Evolutionary conservation across 2,797 vertebrate genomes (phyloP).

Genomic region (Pterois miles): DNA sequence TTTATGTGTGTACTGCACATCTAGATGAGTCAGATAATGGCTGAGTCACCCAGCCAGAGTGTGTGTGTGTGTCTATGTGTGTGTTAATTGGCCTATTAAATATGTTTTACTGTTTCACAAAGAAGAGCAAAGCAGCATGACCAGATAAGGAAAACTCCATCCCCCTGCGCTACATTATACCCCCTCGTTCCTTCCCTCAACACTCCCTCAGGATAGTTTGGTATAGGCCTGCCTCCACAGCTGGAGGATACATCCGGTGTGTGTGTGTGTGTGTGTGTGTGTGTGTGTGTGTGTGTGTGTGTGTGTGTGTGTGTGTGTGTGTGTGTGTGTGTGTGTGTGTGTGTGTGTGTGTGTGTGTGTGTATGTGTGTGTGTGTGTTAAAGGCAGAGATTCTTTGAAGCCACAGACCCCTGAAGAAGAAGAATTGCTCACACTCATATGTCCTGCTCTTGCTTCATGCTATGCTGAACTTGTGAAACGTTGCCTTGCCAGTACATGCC

Average conservation of each 20-base stretch:
- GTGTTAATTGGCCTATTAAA: conserved; percentile 17
- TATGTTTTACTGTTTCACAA: conserved; percentile 24
- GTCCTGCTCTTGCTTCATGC: conserved; percentile 11
- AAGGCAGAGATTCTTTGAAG: conserved; percentile 43
- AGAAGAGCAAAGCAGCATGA: conserved; percentile 25
- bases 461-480: conserved; percentile 28
- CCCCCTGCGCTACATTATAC: conserved; percentile 13
- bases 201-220: conserved; percentile 32
- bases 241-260: conserved; percentile 69
- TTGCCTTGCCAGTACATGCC: conserved; percentile 59
- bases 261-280: not conserved
- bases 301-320: conserved; percentile 25
- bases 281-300: conserved; percentile 21
- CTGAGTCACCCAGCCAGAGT: conserved; percentile 25
- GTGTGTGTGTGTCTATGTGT: not conserved
- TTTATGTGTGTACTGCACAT: not conserved
- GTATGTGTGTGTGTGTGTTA: conserved; percentile 7
- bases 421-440: not conserved
- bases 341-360: not conserved
- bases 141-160: conserved; percentile 59
- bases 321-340: conserved; percentile 16
- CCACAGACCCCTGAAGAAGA: conserved; percentile 23
- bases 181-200: conserved; percentile 6
- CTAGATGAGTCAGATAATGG: conserved; percentile 16
- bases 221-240: conserved; percentile 63